Base-by-base conservation (phyloP, 2,888 invertebrate genomes). In the Stenotaenia linearis region DNA sequence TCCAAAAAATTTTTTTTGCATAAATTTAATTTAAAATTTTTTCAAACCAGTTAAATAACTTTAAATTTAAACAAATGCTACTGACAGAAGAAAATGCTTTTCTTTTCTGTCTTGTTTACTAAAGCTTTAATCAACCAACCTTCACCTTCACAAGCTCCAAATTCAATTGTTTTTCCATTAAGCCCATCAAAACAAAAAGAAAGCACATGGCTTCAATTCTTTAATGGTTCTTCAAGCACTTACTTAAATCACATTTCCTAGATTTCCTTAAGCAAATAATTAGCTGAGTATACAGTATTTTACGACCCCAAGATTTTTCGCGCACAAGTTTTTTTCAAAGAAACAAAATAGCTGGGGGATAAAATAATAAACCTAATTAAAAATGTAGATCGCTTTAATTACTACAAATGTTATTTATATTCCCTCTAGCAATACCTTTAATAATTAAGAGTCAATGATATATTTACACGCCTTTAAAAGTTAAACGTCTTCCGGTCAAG, bases 121-220 rank as follows among this genome's bases (percentile, higher is more conserved):
- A 61, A 61, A 61, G 25, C 25, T 61, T 61, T 61, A 61, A 61
- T 61, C 61, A 61, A 25, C 23, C 23, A 61, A 21, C 23, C 61
- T 61, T 61, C 61, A 61, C 61, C 61, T 61, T 25, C 23, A 23
- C 61, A 5, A 56, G 1, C 61, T 23, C 25, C 25, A 61, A 61
- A 61, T 61, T 61, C 61, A 61, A 61, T 61, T 61, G 61, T 61
- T 61, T 61, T 61, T 61, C 61, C 61, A 61, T 61, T 61, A 61
- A 28, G 61, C 25, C 61, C 61, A 61, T 61, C 61, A 61, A 61
- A 15, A 25, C 61, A 15, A 25, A 61, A 61, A 28, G 15, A 61
- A 23, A 45, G 21, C 56, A 61, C 61, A 61, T 61, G 61, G 61
- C 61, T 61, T 61, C 61, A 61, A 61, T 61, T 61, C 15, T 61